Percentiles rank a stretch among this genome's conserved stretches.
Evolutionary conservation across 30 jellyfish, hydroid and myxozoan genomes (phyloP).

Genomic region (Haliclystus octoradiatus): DNA sequence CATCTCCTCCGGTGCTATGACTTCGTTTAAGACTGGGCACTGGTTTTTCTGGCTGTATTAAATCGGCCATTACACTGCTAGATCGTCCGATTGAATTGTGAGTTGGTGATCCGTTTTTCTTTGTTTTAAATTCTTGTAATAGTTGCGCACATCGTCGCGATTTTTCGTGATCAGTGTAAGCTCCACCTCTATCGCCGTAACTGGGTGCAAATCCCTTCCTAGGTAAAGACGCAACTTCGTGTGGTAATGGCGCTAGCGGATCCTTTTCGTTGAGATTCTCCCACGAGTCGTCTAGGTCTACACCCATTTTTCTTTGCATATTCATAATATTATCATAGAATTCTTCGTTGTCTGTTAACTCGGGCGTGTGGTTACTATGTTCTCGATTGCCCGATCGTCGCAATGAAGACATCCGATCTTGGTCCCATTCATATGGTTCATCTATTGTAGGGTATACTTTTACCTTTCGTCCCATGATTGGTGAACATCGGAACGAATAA

Average conservation of each 20-base stretch:
- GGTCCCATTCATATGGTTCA: constrained; percentile 1
- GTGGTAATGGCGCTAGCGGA: constrained; percentile 36
- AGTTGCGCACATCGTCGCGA: constrained; percentile 78
- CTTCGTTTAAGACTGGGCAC: constrained; percentile 53
- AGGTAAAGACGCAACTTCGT: background rate
- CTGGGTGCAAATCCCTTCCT: background rate
- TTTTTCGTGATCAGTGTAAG: constrained; percentile 85
- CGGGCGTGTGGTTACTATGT: constrained; percentile 4
- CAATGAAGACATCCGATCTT: background rate
- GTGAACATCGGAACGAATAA: constrained; percentile 81
- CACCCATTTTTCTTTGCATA: constrained; percentile 81
- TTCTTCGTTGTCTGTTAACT: constrained; percentile 78
- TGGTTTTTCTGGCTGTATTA: constrained; percentile 36
- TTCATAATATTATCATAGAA: constrained; percentile 58
- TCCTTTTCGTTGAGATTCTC: constrained; percentile 65
- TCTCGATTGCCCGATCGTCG: background rate
- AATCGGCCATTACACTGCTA: constrained; percentile 57
- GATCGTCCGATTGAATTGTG: constrained; percentile 41
- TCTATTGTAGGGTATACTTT: background rate
- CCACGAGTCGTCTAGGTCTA: constrained; percentile 77
- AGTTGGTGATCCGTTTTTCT: constrained; percentile 30
- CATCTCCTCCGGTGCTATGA: constrained; percentile 68
- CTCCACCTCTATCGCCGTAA: constrained; percentile 16
- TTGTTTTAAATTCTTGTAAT: constrained; percentile 79
- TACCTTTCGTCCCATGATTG: constrained; percentile 6